phyloP scores from a whole-genome alignment of 2,113 vertebrate species.

The Nesospiza acunhae region DNA sequence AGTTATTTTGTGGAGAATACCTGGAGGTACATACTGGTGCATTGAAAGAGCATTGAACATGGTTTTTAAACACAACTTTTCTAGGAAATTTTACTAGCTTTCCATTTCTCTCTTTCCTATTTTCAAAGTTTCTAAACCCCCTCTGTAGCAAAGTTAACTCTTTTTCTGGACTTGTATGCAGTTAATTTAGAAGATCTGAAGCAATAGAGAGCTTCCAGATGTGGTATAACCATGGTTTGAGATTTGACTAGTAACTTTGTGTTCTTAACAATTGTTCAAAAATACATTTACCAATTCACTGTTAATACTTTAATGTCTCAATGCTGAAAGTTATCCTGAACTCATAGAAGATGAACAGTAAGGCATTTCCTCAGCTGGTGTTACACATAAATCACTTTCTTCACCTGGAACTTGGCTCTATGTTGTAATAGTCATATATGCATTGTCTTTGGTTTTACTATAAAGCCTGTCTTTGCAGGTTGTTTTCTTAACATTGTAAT shows the following conservation, averaged over 20 bases:
- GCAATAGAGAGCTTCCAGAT: not conserved
- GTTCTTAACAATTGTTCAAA: not conserved
- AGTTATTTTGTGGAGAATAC: conserved; percentile 10
- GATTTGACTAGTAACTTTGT: not conserved
- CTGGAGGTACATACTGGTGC: not conserved
- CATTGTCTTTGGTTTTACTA: not conserved
- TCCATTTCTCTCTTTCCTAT: not conserved
- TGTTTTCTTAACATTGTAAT: not conserved
- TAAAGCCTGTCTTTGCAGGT: not conserved
- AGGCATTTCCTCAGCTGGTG: not conserved
- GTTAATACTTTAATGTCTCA: not conserved
- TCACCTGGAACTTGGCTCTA: not conserved
- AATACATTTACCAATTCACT: not conserved
- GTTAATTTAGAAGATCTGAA: not conserved
- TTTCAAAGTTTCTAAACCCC: not conserved
- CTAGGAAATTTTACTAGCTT: not conserved
- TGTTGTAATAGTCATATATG: not conserved
- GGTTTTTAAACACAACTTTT: conserved; percentile 20
- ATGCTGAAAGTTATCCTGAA: not conserved
- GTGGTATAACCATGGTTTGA: not conserved
- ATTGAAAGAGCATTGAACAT: not conserved
- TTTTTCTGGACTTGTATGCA: not conserved
- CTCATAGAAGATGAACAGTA: not conserved
- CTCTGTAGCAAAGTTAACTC: not conserved
- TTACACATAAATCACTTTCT: not conserved